Percentiles rank a stretch among this genome's conserved stretches.
Conservation (phyloP, 2,113 vertebrate species). For the Sphaerodactylus townsendi region DNA sequence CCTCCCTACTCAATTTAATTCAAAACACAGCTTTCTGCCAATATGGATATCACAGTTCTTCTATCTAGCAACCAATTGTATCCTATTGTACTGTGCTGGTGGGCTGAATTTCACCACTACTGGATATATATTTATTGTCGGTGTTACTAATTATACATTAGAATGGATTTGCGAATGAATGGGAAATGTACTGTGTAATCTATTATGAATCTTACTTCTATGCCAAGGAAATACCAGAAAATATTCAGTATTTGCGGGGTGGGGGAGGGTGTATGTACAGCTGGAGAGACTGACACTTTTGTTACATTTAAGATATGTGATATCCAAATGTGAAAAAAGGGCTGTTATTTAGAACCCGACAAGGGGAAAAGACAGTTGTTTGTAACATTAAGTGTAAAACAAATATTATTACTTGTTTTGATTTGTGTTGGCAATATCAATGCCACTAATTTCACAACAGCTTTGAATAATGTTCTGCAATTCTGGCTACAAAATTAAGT, state of each 20-base stretch:
- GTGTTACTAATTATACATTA: background rate
- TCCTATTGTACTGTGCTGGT: no score
- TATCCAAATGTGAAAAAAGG: background rate
- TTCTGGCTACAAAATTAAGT: background rate
- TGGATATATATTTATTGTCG: background rate
- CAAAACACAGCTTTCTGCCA: background rate
- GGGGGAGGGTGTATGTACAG: no score
- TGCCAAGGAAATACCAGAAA: background rate
- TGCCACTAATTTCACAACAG: slow-evolving; percentile 9
- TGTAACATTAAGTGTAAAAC: background rate
- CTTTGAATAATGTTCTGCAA: slow-evolving; percentile 9
- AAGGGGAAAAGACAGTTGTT: background rate
- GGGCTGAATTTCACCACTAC: background rate
- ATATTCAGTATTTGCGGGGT: background rate
- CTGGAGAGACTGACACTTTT: background rate
- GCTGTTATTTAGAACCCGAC: slow-evolving; percentile 23
- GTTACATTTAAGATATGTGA: background rate
- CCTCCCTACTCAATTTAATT: background rate
- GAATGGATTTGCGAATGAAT: background rate
- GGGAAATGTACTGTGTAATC: background rate
- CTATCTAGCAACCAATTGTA: background rate
- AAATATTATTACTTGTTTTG: slow-evolving; percentile 12
- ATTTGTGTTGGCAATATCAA: background rate
- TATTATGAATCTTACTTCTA: background rate
- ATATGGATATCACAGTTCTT: background rate